Base-by-base conservation (phyloP, 2,113 vertebrate species). In the Tupaia chinensis region DNA sequence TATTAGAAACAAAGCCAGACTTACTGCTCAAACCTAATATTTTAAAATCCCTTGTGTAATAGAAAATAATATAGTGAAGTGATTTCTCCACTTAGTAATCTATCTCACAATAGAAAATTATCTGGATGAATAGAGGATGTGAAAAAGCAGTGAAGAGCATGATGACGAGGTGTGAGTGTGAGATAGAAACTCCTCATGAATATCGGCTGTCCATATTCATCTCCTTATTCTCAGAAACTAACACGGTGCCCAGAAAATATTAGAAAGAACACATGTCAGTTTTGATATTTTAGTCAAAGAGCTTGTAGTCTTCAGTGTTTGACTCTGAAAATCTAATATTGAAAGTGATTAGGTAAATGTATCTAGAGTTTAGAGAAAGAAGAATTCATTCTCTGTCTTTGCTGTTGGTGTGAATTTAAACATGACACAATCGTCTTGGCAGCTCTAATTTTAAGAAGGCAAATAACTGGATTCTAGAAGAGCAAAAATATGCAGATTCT, bases 281-380 rank as follows among this genome's bases (percentile, higher is more conserved):
- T 90, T 88, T 88, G 32, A 22, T 92, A 53, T 77, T 78, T 78
- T 53, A 84, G 14, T 85, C 27, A 65, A 68, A 65, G 25, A 58
- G 7, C 6, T 74, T 60, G 54, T 44, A 34, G 66, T 76, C 60
- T 85, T 60, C 53, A 79, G 15, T 82, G 44, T 80, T 88, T 70
- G n/a, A 60, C 34, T 84, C 54, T 20, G 44, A 79, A 82, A 88
- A 76, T 22, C 15, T n/a, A 76, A 77, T 12, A 12, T 19, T 78
- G 34, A 58, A 70, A 77, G 53, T 20, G 76, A 84, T 73, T 87
- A 44, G 13, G 82, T 68, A 73, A 95, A 95, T 87, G 25, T 84
- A 69, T 61, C 19, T 66, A 19, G 53, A 76, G 54, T 53, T 94
- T 63, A 66, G 32, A 93, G 12, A 65, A 77, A 81, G 34, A 92